Conservation (phyloP, 2,113 vertebrate genomes). For the Corythoichthys intestinalis region DNA sequence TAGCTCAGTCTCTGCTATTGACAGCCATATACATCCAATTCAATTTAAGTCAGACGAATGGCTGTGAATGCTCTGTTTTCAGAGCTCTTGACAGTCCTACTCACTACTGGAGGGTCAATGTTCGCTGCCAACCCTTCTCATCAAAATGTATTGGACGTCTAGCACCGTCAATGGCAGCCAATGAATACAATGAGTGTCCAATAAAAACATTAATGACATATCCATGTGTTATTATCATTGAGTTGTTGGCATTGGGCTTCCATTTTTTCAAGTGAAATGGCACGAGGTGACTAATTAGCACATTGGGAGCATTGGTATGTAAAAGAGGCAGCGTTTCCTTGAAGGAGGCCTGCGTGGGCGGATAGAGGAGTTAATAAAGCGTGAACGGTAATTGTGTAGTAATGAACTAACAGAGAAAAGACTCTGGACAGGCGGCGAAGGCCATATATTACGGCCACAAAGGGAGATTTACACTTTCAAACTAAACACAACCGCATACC, state of each 20-base stretch:
- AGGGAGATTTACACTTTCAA: conserved; percentile 98
- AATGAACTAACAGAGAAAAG: conserved; percentile 99
- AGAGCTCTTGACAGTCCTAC: too few species aligned
- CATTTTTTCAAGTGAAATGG: conserved; percentile 76
- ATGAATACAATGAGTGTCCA: too few species aligned
- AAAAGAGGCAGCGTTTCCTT: conserved; percentile 86
- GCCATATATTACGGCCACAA: conserved; percentile 98
- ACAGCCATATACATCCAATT: too few species aligned
- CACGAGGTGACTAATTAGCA: conserved; percentile 96
- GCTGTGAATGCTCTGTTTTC: too few species aligned
- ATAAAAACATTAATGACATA: not conserved
- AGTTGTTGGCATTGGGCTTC: conserved; percentile 39
- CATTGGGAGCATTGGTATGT: conserved; percentile 89
- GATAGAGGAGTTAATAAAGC: conserved; percentile 98
- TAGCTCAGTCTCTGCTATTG: too few species aligned
- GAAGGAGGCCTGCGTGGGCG: conserved; percentile 76
- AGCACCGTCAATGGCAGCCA: too few species aligned
- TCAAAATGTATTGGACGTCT: too few species aligned
- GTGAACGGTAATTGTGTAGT: conserved; percentile 99
- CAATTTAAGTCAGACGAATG: too few species aligned
- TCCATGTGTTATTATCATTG: conserved; percentile 2
- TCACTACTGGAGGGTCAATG: too few species aligned
- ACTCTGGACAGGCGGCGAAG: conserved; percentile 94
- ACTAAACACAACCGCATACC: conserved; percentile 96
- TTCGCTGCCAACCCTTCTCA: too few species aligned